Evolutionary conservation across 2,888 invertebrate species (phyloP).

Genomic region (Tromatobia lineatoria): DNA sequence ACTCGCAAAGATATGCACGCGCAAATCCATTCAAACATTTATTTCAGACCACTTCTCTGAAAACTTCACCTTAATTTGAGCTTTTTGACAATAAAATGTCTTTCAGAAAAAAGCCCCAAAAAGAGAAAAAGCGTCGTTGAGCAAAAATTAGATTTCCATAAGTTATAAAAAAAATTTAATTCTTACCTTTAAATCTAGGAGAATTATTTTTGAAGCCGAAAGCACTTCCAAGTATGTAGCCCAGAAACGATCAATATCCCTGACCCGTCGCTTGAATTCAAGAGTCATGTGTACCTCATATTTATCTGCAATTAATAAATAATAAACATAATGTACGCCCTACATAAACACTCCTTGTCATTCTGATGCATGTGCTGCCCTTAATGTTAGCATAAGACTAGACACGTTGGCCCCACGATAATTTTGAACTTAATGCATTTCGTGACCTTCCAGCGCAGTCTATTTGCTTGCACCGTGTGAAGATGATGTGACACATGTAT

Average conservation of each 20-base stretch:
- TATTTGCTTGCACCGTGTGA: constrained; percentile 23
- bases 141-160: constrained; percentile 1
- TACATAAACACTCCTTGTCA: background rate
- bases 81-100: too few species aligned
- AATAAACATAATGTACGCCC: background rate
- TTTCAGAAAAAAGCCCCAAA: too few species aligned
- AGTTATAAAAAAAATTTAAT: background rate
- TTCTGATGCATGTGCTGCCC: background rate
- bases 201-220: constrained; percentile 90
- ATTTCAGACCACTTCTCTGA: too few species aligned
- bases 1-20: too few species aligned
- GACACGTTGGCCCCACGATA: background rate
- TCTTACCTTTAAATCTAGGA: constrained; percentile 90
- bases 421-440: background rate
- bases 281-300: constrained; percentile 91
- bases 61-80: too few species aligned
- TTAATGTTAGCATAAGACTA: background rate
- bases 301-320: constrained; percentile 85
- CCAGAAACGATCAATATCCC: constrained; percentile 90
- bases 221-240: constrained; percentile 89
- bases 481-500: background rate
- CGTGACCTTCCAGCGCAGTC: constrained; percentile 33
- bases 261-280: constrained; percentile 87
- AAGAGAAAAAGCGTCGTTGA: background rate
- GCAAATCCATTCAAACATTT: too few species aligned